phyloP scores from a whole-genome alignment of 2,888 invertebrate genomes.

The Magallana nippona region DNA sequence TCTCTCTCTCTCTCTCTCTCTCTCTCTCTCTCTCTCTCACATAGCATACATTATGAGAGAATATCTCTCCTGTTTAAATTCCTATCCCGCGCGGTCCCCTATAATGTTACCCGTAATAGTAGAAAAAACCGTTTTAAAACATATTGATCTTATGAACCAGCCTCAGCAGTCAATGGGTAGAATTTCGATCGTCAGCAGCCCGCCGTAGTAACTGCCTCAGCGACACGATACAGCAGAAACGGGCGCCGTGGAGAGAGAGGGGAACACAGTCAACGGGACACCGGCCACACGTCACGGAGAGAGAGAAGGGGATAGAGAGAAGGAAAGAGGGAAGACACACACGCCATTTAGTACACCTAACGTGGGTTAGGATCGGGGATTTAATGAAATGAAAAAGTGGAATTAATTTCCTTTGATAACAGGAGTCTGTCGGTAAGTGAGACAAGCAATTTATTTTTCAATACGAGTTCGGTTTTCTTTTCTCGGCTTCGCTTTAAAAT shows the following conservation, averaged over 20 bases:
- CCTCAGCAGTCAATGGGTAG: constrained; percentile 17
- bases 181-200: constrained; percentile 15
- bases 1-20: no score
- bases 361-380: not conserved
- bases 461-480: not conserved
- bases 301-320: not conserved
- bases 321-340: not conserved
- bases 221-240: not conserved
- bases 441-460: constrained; percentile 19
- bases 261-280: not conserved
- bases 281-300: not conserved
- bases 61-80: not conserved
- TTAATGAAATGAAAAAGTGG: constrained; percentile 1
- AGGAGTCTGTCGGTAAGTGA: not conserved
- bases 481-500: not conserved
- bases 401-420: constrained; percentile 24
- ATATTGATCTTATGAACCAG: constrained; percentile 2
- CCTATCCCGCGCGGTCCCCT: not conserved
- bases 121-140: constrained; percentile 27
- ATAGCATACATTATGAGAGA: no score
- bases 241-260: not conserved
- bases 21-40: no score
- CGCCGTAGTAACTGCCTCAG: not conserved
- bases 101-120: constrained; percentile 17
- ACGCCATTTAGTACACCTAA: not conserved